Conservation (phyloP, 2,113 vertebrate species). For the Halcyon malimbica region DNA sequence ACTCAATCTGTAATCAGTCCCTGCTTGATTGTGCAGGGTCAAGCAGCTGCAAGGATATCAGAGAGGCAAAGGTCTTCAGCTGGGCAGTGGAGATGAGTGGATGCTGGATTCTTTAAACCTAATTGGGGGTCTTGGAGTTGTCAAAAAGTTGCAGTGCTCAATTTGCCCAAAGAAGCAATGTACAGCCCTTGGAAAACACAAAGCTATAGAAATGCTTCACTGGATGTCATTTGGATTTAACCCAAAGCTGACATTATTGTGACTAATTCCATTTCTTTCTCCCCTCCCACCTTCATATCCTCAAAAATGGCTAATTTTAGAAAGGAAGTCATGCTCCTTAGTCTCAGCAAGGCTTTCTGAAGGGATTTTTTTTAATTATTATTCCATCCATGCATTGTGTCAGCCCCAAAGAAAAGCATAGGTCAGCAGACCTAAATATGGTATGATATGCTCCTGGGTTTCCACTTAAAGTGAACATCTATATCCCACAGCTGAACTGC, state of each 20-base stretch:
- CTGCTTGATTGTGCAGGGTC: neutral
- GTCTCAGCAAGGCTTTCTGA: neutral
- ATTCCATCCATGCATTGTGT: neutral
- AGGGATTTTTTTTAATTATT: neutral
- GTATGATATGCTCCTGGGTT: neutral
- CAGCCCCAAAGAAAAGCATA: neutral
- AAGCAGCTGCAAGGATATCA: neutral
- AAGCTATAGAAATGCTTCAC: neutral
- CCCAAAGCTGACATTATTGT: neutral
- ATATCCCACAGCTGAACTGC: neutral
- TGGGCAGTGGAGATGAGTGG: neutral
- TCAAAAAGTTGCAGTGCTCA: neutral
- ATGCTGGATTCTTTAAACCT: neutral
- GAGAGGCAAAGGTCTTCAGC: neutral
- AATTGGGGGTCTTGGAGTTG: neutral
- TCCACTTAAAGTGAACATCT: neutral
- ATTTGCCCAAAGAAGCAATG: neutral
- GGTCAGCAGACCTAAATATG: neutral
- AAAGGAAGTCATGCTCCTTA: neutral
- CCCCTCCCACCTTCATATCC: neutral
- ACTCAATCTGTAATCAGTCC: too few relatives aligned
- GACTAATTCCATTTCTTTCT: neutral
- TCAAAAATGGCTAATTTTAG: neutral
- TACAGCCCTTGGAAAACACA: neutral
- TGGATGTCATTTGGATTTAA: neutral